Percentiles rank a stretch among this genome's conserved stretches.
These are phyloP conservation scores for Atopsyche davidsoni DNA, from an alignment of 1,140 invertebrate genomes.

Conservation along the genomic window DNA sequence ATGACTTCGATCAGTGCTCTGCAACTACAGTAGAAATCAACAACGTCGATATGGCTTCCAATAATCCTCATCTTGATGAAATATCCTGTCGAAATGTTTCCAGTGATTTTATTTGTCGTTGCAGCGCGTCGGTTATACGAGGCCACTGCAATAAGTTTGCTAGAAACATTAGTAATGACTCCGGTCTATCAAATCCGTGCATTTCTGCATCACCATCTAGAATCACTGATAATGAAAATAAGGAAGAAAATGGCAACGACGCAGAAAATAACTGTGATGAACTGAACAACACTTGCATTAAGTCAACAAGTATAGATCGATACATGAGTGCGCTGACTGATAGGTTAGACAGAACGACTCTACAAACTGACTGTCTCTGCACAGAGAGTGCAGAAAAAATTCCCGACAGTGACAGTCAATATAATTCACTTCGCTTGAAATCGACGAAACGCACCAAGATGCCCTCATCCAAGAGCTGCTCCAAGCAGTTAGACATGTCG, in stretches of 20 bases:
- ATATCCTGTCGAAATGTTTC: not conserved
- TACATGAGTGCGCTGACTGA: constrained; percentile 27
- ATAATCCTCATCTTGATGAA: not conserved
- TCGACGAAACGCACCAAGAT: not conserved
- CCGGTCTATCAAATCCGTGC: constrained; percentile 14
- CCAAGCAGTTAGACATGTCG: not conserved
- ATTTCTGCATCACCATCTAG: not conserved
- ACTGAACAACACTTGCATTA: not conserved
- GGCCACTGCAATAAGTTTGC: not conserved
- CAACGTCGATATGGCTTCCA: not conserved
- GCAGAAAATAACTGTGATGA: constrained; percentile 6
- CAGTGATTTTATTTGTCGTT: not conserved
- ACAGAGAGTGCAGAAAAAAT: no score
- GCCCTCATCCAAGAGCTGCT: constrained; percentile 1
- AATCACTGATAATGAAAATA: constrained; percentile 1
- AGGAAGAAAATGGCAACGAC: constrained; percentile 13
- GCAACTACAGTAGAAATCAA: not conserved
- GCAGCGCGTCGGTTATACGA: not conserved
- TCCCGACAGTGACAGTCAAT: no score
- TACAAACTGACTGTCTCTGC: no score
- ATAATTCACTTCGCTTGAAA: no score
- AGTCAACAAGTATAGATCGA: constrained; percentile 23
- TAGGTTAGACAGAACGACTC: constrained; percentile 6
- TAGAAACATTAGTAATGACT: constrained; percentile 7
- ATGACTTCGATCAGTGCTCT: not conserved